Base-by-base conservation (phyloP, 2,888 invertebrate genomes). In the Ceriagrion tenellum region DNA sequence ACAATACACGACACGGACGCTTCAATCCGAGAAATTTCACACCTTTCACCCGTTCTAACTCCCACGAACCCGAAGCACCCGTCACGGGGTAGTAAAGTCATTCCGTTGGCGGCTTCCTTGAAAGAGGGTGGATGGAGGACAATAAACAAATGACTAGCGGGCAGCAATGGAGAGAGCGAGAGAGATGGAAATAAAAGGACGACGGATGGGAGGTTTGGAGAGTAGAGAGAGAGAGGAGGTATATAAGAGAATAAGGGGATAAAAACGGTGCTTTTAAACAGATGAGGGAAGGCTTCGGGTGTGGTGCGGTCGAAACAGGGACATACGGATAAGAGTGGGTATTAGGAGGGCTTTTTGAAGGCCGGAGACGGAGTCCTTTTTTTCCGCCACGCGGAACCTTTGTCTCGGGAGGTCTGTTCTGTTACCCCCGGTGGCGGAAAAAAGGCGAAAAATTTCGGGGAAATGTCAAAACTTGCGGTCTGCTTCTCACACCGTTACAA, bases 111-210 rank as follows among this genome's bases (percentile, higher is more conserved):
- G 16, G 13, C 30, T 81, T 35, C 35, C 69, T 81, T 18, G 35
- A 16, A 30, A 35, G 81, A 35, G 16, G 35, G 35, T 35, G 1
- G n/a, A 16, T 1, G 13, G 35, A 35, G 81, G 81, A 81, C 4
- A 81, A 81, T 81, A 81, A 81, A 81, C 81, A 35, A 81, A 81
- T 81, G 12, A 81, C 81, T 81, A 18, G 81, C 2, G 69, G 69
- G 69, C 69, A 23, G 69, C 69, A 26, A 23, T 59, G 12, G 59
- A 59, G 20, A 12, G 20, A 18, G n/a, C n/a, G 20, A 59, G 16
- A 59, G 59, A 13, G 59, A 47, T 47, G 47, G 47, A 47, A 47
- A 47, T 47, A 47, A 47, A 47, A 47, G 59, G 12, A 20, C 18
- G 59, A 20, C 1, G 59, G 59, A 20, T 13, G 59, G 59, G 69